Conservation (phyloP, 2,888 invertebrate genomes). For the Drosophila conformis region DNA sequence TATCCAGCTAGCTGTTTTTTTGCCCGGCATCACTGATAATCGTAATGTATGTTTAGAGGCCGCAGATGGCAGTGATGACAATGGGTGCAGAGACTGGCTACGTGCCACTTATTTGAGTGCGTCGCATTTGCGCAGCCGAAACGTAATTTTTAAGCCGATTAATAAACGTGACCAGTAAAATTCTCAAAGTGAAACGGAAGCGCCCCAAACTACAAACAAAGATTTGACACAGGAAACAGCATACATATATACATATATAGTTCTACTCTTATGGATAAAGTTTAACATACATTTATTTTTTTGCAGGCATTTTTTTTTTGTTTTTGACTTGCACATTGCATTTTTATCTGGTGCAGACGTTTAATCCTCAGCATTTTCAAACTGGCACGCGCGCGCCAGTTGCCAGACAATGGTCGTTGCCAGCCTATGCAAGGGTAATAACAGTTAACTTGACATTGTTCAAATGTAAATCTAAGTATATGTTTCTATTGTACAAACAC, state of each 20-base stretch:
- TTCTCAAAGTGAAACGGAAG: constrained; percentile 53
- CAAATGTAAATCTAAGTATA: neutral
- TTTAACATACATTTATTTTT: constrained; percentile 27
- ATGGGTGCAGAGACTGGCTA: constrained; percentile 49
- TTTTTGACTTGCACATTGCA: constrained; percentile 42
- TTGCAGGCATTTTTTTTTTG: constrained; percentile 29
- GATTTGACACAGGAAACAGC: constrained; percentile 43
- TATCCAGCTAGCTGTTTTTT: neutral
- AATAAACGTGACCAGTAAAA: constrained; percentile 71
- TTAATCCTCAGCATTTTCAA: constrained; percentile 61
- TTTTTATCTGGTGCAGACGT: constrained; percentile 30
- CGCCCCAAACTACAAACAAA: constrained; percentile 21
- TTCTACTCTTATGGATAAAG: constrained; percentile 8
- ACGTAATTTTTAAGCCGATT: constrained; percentile 69
- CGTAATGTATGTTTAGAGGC: constrained; percentile 56
- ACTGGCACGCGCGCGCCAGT: constrained; percentile 55
- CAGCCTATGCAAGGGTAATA: constrained; percentile 13
- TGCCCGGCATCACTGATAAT: constrained; percentile 1
- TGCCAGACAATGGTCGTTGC: constrained; percentile 26
- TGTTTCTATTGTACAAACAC: too few relatives aligned
- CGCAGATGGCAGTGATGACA: constrained; percentile 48
- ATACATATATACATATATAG: constrained; percentile 10
- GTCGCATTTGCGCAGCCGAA: constrained; percentile 54
- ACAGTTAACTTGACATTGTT: neutral
- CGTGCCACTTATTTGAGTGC: constrained; percentile 53